Conservation (phyloP, 2,113 vertebrate species). For the Erythrocercus mccallii region DNA sequence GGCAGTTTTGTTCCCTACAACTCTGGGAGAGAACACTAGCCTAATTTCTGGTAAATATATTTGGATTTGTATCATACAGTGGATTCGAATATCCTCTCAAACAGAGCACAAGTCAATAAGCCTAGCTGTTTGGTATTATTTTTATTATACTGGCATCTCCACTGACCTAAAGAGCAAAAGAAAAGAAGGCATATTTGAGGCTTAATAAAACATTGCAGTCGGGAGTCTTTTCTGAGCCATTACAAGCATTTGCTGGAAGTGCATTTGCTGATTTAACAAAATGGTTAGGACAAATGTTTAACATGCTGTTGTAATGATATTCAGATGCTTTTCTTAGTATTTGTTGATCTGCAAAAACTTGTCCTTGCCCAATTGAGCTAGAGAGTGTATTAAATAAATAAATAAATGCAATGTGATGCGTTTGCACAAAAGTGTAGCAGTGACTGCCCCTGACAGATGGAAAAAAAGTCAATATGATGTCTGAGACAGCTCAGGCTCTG, state of each 20-base stretch:
- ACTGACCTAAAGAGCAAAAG: conserved; percentile 74
- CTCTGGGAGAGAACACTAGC: neutral
- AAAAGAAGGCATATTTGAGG: conserved; percentile 78
- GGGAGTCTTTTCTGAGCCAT: conserved; percentile 75
- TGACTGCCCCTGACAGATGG: conserved; percentile 80
- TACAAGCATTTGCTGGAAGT: conserved; percentile 73
- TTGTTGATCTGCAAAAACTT: conserved; percentile 76
- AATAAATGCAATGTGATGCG: conserved; percentile 73
- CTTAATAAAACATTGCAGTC: conserved; percentile 76
- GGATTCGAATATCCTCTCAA: neutral
- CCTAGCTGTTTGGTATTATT: conserved; percentile 69
- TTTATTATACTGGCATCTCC: conserved; percentile 65
- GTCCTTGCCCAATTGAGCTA: conserved; percentile 71
- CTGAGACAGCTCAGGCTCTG: conserved; percentile 76
- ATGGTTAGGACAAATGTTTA: conserved; percentile 77
- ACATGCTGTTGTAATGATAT: conserved; percentile 76
- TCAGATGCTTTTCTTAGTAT: conserved; percentile 78
- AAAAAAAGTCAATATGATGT: conserved; percentile 81
- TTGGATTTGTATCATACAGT: neutral
- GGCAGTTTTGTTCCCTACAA: neutral
- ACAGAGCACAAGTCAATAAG: conserved; percentile 29
- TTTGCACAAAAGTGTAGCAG: conserved; percentile 70
- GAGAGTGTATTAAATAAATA: conserved; percentile 75
- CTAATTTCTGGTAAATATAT: neutral
- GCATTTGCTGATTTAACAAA: conserved; percentile 80